Percentiles rank a stretch among this genome's conserved stretches.
Evolutionary conservation across 2,113 vertebrate genomes (phyloP).

Genomic region (Sinocyclocheilus maitianheensis): DNA sequence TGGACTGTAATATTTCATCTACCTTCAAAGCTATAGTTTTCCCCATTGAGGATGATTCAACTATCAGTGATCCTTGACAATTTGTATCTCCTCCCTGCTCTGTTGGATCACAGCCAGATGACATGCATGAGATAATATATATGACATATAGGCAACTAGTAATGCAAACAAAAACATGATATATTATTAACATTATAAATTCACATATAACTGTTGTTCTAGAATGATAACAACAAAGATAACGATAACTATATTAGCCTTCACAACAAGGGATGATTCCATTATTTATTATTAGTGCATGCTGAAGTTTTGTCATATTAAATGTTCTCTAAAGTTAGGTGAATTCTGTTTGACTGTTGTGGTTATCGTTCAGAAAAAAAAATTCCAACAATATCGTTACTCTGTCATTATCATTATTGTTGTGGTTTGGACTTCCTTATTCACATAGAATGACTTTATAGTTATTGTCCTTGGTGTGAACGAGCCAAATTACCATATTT

Average conservation of each 20-base stretch:
- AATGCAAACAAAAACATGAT: not conserved
- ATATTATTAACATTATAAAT: not conserved
- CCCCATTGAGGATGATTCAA: constrained; percentile 61
- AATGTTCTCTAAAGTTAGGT: not conserved
- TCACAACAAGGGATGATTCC: not conserved
- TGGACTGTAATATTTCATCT: constrained; percentile 63
- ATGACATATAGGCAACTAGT: constrained; percentile 2
- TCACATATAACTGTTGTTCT: not conserved
- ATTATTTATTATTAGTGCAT: not conserved
- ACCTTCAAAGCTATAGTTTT: constrained; percentile 57
- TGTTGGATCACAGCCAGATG: constrained; percentile 27
- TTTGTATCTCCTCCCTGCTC: constrained; percentile 23
- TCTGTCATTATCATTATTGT: not conserved
- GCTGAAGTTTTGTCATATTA: not conserved
- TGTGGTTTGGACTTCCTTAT: not conserved
- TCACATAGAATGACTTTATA: not conserved
- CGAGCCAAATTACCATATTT: constrained; percentile 15
- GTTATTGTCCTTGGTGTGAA: not conserved
- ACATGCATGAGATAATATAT: constrained; percentile 35
- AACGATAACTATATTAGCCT: not conserved
- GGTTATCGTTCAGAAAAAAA: not conserved
- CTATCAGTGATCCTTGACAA: constrained; percentile 47
- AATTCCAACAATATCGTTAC: not conserved
- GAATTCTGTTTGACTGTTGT: not conserved
- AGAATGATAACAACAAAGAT: not conserved